Base-by-base conservation (phyloP, 2,113 vertebrate genomes). In the Dasypus novemcinctus region DNA sequence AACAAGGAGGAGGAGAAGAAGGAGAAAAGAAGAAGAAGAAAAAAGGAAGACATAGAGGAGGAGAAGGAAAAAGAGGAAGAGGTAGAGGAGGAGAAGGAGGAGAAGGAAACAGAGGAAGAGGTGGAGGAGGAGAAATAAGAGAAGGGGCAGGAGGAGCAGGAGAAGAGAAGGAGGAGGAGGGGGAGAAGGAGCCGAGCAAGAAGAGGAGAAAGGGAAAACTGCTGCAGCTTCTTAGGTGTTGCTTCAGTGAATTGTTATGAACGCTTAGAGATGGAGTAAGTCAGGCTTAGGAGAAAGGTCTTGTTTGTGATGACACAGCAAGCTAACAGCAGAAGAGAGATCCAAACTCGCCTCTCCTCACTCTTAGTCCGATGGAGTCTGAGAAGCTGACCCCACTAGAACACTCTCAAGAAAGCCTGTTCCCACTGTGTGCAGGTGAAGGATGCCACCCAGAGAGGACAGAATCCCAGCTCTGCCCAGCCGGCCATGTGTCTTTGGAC, bases 361-460 rank as follows among this genome's bases (percentile, higher is more conserved):
- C 33, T 88, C 68, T 18, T 1, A 31, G 10, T 2, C 72, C 15
- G n/a, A 15, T 23, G 1, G 1, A 0, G 36, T 15, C 57, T 23
- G 54, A 33, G 54, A 57, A 27, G 5, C 23, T 5, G 17, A 71
- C 29, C 7, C 21, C 23, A 2, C 5, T 11, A 21, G 87, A 66
- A 64, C 61, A 43, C 4, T 36, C 46, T 27, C 2, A 4, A 25
- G 57, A 43, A 29, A 66, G 5, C 23, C 63, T n/a, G 31, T 23
- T 59, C 29, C 49, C 25, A 75, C 33, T 20, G 29, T 69, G 36
- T n/a, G 5, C 38, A 78, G 38, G 63, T 15, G 4, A 17, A 36
- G 36, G 9, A 4, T 10, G 0, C 8, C 1, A 3, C 0, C 5
- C 1, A 0, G 2, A 61, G 36, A n/a, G 43, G n/a, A 14, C 10